phyloP scores from a whole-genome alignment of 2,888 invertebrate genomes.

The Nemapogon koenigi region DNA sequence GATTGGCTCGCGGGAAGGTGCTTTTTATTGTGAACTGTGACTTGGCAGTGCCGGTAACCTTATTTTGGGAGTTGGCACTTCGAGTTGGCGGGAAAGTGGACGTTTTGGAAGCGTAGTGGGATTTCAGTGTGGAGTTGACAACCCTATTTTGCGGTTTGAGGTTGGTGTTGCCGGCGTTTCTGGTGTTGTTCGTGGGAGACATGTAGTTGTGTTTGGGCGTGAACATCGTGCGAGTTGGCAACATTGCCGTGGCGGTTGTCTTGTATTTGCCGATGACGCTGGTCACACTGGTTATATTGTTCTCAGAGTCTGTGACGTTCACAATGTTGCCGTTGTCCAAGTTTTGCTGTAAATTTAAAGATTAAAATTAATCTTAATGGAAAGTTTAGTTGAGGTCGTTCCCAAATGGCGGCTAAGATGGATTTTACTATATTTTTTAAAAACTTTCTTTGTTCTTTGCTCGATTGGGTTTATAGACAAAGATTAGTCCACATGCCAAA shows the following conservation, averaged over 20 bases:
- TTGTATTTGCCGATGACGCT: conserved; percentile 53
- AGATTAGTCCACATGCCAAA: no score
- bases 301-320: conserved; percentile 47
- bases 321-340: conserved; percentile 44
- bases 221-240: conserved; percentile 47
- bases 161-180: conserved; percentile 47
- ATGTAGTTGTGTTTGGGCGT: conserved; percentile 50
- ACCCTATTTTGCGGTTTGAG: conserved; percentile 41
- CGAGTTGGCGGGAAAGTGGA: conserved; percentile 55
- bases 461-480: no score
- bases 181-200: conserved; percentile 50
- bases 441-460: no score
- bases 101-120: conserved; percentile 46
- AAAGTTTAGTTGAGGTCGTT: no score
- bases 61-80: conserved; percentile 46
- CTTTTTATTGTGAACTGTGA: conserved; percentile 38
- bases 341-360: conserved; percentile 23
- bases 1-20: conserved; percentile 51
- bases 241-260: conserved; percentile 47
- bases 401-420: no score
- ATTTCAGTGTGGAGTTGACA: conserved; percentile 35
- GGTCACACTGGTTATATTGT: conserved; percentile 37
- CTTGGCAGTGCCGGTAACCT: conserved; percentile 33
- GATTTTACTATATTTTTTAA: no score
- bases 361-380: not conserved